Percentiles rank a stretch among this genome's conserved stretches.
phyloP scores from a whole-genome alignment of 2,113 vertebrate genomes.

The Hemiscyllium ocellatum region DNA sequence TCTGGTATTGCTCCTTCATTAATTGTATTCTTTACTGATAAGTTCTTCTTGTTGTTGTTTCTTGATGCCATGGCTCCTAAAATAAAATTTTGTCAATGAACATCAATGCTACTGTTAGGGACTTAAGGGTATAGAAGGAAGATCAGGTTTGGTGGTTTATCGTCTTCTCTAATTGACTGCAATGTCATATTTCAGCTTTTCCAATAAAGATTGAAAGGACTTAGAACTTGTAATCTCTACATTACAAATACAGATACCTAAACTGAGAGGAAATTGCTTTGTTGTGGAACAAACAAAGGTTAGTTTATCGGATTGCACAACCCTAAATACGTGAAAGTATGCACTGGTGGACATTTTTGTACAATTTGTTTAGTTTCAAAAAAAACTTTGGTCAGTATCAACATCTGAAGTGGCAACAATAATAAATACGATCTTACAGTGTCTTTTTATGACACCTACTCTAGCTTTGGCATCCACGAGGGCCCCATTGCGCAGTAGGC shows the following conservation, averaged over 20 bases:
- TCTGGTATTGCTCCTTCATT: neutral
- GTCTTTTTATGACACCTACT: conserved; percentile 60
- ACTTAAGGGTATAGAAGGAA: neutral
- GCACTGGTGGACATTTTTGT: neutral
- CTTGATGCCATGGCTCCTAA: neutral
- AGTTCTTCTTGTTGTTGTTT: neutral
- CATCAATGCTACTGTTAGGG: neutral
- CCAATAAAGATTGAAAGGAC: neutral
- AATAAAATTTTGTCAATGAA: neutral
- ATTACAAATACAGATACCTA: neutral
- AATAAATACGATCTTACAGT: no score
- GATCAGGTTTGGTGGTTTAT: neutral
- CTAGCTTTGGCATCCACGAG: conserved; percentile 89
- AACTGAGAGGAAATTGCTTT: neutral
- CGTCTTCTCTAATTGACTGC: neutral
- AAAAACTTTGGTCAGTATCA: neutral
- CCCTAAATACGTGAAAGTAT: neutral
- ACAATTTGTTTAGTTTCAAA: neutral
- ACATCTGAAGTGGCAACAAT: neutral
- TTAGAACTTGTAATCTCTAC: neutral
- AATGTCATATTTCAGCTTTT: neutral
- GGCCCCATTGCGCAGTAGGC: conserved; percentile 89
- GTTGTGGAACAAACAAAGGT: neutral
- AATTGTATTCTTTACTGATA: neutral
- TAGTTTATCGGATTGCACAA: neutral